phyloP scores from a whole-genome alignment of 2,113 vertebrate species.

The Oxygymnocypris stewartii region DNA sequence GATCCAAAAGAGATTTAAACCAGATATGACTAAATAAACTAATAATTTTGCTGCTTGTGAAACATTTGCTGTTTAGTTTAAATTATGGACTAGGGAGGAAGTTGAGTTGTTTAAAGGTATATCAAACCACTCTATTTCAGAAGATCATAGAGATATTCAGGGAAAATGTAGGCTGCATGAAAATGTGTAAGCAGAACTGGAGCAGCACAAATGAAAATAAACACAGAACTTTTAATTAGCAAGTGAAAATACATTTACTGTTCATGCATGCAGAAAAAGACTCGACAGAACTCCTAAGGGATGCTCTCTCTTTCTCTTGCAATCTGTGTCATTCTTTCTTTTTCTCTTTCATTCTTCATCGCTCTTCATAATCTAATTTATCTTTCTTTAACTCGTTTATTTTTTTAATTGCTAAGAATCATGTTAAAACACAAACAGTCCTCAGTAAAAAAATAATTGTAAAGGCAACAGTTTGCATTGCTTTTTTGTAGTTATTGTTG shows the following conservation, averaged over 20 bases:
- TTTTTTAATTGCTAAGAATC: not conserved
- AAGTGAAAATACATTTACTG: conserved; percentile 43
- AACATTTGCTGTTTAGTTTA: not conserved
- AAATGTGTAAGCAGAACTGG: conserved; percentile 27
- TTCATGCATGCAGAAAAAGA: conserved; percentile 43
- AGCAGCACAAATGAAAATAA: conserved; percentile 46
- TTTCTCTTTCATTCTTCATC: not conserved
- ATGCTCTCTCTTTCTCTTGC: not conserved
- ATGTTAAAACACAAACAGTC: not conserved
- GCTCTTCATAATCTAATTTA: not conserved
- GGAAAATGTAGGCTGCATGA: conserved; percentile 30
- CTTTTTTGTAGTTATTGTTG: not conserved
- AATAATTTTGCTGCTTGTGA: not conserved
- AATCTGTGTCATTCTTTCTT: not conserved
- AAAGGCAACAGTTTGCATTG: not conserved
- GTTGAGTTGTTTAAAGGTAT: not conserved
- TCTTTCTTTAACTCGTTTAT: not conserved
- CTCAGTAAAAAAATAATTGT: not conserved
- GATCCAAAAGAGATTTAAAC: not conserved
- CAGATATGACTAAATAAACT: not conserved
- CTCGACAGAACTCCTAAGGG: conserved; percentile 18
- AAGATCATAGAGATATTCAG: not conserved
- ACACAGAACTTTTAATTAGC: conserved; percentile 44
- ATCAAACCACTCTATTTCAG: not conserved
- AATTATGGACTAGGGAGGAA: not conserved